phyloP scores from a whole-genome alignment of 2,797 vertebrate species.

The Macropodus opercularis region DNA sequence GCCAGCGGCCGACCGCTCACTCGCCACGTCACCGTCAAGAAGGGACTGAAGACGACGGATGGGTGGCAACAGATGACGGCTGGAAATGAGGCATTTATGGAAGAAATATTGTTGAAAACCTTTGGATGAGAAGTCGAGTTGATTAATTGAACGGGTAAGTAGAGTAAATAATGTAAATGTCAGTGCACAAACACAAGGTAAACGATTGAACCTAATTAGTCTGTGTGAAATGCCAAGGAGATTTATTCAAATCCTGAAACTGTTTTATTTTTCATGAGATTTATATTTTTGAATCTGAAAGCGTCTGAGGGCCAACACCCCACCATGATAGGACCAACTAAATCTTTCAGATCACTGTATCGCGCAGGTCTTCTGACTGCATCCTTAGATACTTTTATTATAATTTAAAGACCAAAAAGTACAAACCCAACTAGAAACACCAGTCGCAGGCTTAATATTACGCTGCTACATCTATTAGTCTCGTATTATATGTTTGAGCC shows the following conservation, averaged over 20 bases:
- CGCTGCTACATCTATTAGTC: slow-evolving; percentile 56
- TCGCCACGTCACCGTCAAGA: slow-evolving; percentile 25
- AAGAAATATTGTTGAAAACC: background rate
- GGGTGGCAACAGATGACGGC: slow-evolving; percentile 14
- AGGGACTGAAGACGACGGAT: slow-evolving; percentile 7
- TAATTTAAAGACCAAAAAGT: too few species aligned
- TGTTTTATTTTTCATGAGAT: slow-evolving; percentile 6
- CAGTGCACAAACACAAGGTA: background rate
- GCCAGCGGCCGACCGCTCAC: slow-evolving; percentile 14
- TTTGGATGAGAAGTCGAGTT: background rate
- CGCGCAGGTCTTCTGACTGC: too few species aligned
- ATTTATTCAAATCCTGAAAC: background rate
- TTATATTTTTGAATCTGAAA: background rate
- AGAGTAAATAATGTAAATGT: background rate
- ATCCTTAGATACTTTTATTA: too few species aligned
- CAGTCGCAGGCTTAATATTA: too few species aligned
- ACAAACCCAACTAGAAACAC: too few species aligned
- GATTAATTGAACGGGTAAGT: background rate
- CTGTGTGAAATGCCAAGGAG: background rate
- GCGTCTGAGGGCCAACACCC: slow-evolving; percentile 2
- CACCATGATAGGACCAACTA: slow-evolving; percentile 18
- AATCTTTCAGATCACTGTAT: slow-evolving; percentile 36
- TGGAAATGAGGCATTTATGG: background rate
- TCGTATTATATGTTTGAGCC: slow-evolving; percentile 43
- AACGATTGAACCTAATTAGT: background rate